phyloP scores from a whole-genome alignment of 1,140 invertebrate species.

The Steinernema khuongi region DNA sequence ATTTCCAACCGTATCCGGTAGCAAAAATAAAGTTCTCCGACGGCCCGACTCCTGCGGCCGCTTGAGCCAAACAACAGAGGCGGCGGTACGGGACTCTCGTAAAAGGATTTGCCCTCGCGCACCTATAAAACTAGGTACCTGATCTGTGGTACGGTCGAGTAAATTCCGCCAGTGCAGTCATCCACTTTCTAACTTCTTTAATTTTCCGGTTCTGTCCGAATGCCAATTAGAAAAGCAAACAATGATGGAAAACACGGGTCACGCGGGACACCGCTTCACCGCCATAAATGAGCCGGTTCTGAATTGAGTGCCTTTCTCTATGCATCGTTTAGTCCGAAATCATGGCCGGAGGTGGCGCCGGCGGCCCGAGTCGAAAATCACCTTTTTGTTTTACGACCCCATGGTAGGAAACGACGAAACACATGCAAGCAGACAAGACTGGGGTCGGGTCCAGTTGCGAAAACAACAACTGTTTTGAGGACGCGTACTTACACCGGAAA shows the following conservation, averaged over 20 bases:
- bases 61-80: no score
- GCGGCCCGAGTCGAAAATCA: background rate
- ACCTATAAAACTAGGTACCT: no score
- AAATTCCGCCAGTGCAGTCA: background rate
- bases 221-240: conserved; percentile 7
- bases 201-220: conserved; percentile 1
- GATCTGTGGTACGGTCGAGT: background rate
- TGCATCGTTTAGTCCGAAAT: background rate
- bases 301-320: background rate
- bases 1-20: background rate
- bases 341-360: background rate
- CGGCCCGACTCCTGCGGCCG: no score
- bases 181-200: background rate
- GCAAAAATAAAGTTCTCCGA: background rate
- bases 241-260: background rate
- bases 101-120: no score
- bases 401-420: background rate
- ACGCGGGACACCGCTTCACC: no score
- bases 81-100: no score
- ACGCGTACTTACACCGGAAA: background rate
- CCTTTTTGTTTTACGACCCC: background rate
- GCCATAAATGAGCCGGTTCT: conserved; percentile 1
- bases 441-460: background rate
- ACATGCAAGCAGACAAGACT: background rate
- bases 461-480: background rate